Base-by-base conservation (phyloP, 2,888 invertebrate species). In the Crematogaster levior region DNA sequence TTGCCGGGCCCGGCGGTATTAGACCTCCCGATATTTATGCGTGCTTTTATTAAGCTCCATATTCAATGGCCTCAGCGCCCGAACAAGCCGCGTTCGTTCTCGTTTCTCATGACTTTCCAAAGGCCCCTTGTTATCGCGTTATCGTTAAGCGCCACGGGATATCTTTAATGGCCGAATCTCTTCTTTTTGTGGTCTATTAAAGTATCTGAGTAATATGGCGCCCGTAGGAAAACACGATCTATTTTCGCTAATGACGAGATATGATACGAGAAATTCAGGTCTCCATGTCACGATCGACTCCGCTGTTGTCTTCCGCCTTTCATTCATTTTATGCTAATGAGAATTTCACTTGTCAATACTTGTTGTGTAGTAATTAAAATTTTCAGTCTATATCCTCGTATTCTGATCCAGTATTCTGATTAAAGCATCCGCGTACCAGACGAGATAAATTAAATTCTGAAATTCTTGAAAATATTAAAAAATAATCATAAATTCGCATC, bases 21-120 rank as follows among this genome's bases (percentile, higher is more conserved):
- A 91, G 85, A 85, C 85, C 85, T 83, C 72, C 65, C 89, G 88
- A 90, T 92, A 92, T 93, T 93, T 93, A 93, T 90, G 88, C 84
- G 75, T 75, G 87, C 90, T 91, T 92, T 91, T 90, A 92, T 92
- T 91, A 92, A 91, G 89, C 88, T 70, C 48, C 73, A 61, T 63
- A 82, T 88, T 87, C 82, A 87, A 81, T 87, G 74, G 70, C 83
- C 65, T 37, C 46, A 53, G 63, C 60, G 46, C 56, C 10, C 18
- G 18, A 46, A 27, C 46, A 46, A n/a, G 18, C 18, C 24, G 40
- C 27, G 37, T 46, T 65, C 37, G 9, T n/a, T 43, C 72, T 60
- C 75, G 37, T 21, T 53, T 51, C 63, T 46, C 79, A 84, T 73
- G n/a, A 77, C 74, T 82, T 85, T 79, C 68, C 83, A 60, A 82